phyloP scores from a whole-genome alignment of 2,888 invertebrate species.

The Lasioglossum malachurum region DNA sequence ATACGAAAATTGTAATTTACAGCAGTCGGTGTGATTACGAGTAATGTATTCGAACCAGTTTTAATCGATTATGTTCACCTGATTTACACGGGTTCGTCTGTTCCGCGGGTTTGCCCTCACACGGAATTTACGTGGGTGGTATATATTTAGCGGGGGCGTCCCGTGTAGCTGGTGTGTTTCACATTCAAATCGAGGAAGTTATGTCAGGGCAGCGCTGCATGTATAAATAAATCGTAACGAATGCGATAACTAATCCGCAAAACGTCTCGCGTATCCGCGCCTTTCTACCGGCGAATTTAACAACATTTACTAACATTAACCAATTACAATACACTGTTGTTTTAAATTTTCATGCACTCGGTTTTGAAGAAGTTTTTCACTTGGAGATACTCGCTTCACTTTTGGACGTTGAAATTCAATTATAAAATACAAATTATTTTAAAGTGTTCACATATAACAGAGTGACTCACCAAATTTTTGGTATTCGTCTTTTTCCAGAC shows the following conservation, averaged over 20 bases:
- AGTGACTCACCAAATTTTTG: constrained; percentile 55
- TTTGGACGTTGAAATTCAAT: too few species aligned
- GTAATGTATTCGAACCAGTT: neutral
- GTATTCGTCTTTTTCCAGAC: constrained; percentile 86
- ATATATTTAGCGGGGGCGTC: constrained; percentile 73
- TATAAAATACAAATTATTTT: too few species aligned
- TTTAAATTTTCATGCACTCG: neutral
- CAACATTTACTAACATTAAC: neutral
- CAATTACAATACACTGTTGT: neutral
- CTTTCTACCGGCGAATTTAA: constrained; percentile 6
- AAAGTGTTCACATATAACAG: too few species aligned
- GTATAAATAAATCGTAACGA: constrained; percentile 60
- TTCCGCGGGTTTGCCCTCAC: constrained; percentile 56
- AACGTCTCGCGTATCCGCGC: constrained; percentile 40
- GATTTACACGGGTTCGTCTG: constrained; percentile 48
- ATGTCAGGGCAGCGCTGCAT: constrained; percentile 54
- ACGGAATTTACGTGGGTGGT: constrained; percentile 71
- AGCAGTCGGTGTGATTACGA: neutral
- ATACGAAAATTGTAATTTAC: neutral
- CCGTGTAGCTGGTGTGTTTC: constrained; percentile 65
- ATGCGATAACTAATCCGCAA: constrained; percentile 46
- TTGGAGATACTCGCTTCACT: too few species aligned
- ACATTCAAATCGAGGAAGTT: constrained; percentile 64
- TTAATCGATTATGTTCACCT: constrained; percentile 59
- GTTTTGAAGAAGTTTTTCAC: neutral